A percentile compares a stretch with the other conserved stretches of the same genome.
These are phyloP conservation scores for Amphiprion percula DNA, from an alignment of 2,113 vertebrate genomes.

Conservation along the genomic window DNA sequence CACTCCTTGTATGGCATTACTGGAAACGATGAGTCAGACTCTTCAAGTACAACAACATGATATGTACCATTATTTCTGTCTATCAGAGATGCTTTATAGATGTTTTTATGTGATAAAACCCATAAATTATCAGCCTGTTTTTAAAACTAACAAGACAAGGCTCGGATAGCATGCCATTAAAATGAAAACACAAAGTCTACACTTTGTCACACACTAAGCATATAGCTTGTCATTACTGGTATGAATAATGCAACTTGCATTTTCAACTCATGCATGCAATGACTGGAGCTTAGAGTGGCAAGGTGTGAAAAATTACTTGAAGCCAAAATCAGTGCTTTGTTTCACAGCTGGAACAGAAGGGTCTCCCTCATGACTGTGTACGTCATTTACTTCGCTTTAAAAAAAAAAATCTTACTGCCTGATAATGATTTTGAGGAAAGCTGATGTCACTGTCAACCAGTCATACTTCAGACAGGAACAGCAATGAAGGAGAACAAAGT, in stretches of 20 bases:
- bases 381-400: conserved; percentile 2
- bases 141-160: conserved; percentile 50
- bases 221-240: conserved; percentile 65
- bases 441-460: conserved; percentile 20
- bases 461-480: conserved; percentile 10
- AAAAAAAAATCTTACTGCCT: background rate
- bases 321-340: conserved; percentile 41
- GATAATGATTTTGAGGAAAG: conserved; percentile 5
- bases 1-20: conserved; percentile 25
- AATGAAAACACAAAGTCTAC: conserved; percentile 20
- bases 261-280: conserved; percentile 78
- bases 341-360: conserved; percentile 47
- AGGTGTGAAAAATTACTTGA: conserved; percentile 51
- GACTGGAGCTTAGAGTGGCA: conserved; percentile 70
- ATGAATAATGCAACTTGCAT: conserved; percentile 77
- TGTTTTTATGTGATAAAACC: conserved; percentile 3
- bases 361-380: conserved; percentile 19
- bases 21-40: conserved; percentile 48
- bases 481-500: conserved; percentile 1
- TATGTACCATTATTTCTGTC: conserved; percentile 25
- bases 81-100: background rate
- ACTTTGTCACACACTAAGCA: conserved; percentile 69
- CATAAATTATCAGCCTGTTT: conserved; percentile 5
- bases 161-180: conserved; percentile 61
- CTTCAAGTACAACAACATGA: conserved; percentile 12